Conservation (phyloP, 2,888 invertebrate species). For the Polietes domitor region DNA sequence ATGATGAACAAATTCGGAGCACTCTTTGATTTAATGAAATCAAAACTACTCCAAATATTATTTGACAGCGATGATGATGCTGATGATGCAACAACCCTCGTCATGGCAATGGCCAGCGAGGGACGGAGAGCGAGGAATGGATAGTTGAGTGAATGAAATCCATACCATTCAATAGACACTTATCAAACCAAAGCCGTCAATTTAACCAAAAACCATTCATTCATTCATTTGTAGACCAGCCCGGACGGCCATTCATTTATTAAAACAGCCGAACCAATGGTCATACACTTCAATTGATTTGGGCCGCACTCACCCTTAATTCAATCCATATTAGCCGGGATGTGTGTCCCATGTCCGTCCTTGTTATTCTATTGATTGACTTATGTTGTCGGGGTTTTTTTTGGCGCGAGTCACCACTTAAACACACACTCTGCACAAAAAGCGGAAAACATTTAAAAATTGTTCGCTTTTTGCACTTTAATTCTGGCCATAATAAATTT, state of each 20-base stretch:
- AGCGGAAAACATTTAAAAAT: neutral
- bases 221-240: neutral
- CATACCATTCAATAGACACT: slow-evolving; percentile 28
- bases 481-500: slow-evolving; percentile 20
- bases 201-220: neutral
- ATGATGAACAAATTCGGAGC: neutral
- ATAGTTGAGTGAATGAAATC: slow-evolving; percentile 5
- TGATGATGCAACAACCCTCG: neutral
- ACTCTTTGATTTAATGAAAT: neutral
- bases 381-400: neutral
- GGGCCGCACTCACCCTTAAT: neutral
- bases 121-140: neutral
- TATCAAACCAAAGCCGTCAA: neutral
- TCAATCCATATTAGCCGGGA: slow-evolving; percentile 3
- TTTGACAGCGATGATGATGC: neutral
- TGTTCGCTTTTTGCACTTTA: neutral
- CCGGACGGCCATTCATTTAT: neutral
- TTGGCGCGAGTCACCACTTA: neutral
- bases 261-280: neutral
- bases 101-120: no score
- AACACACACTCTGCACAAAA: neutral
- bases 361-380: slow-evolving; percentile 11
- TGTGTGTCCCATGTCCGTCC: neutral
- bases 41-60: neutral
- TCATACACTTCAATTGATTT: slow-evolving; percentile 14